phyloP scores from a whole-genome alignment of 1,140 invertebrate species.

The Drosophila fuyamai region DNA sequence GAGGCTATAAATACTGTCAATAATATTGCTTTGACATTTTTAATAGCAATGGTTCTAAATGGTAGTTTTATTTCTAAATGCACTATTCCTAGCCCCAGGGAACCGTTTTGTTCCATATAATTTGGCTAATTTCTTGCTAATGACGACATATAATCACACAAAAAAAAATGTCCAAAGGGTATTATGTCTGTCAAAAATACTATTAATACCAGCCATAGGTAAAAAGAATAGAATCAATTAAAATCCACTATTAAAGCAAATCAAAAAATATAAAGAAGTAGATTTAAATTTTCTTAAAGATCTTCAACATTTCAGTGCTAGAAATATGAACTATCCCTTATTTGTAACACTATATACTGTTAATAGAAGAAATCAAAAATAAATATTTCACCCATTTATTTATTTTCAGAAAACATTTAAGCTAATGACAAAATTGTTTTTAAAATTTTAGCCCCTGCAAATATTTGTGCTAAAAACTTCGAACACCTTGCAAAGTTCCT shows the following conservation, averaged over 20 bases:
- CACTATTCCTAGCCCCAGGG: not conserved
- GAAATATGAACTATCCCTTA: too few species aligned
- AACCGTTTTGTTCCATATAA: not conserved
- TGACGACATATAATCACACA: conserved; percentile 24
- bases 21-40: too few species aligned
- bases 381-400: not conserved
- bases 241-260: too few species aligned
- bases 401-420: not conserved
- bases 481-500: not conserved
- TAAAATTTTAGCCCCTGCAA: not conserved
- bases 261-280: too few species aligned
- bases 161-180: conserved; percentile 15
- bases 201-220: not conserved
- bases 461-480: not conserved
- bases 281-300: too few species aligned
- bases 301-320: too few species aligned
- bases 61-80: too few species aligned
- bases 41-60: too few species aligned
- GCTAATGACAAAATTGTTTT: not conserved
- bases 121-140: conserved; percentile 9
- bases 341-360: too few species aligned
- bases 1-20: too few species aligned
- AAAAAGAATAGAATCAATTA: too few species aligned
- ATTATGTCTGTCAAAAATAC: not conserved
- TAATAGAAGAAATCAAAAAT: too few species aligned